phyloP scores from a whole-genome alignment of 2,888 invertebrate genomes.

The Erebia epiphron region DNA sequence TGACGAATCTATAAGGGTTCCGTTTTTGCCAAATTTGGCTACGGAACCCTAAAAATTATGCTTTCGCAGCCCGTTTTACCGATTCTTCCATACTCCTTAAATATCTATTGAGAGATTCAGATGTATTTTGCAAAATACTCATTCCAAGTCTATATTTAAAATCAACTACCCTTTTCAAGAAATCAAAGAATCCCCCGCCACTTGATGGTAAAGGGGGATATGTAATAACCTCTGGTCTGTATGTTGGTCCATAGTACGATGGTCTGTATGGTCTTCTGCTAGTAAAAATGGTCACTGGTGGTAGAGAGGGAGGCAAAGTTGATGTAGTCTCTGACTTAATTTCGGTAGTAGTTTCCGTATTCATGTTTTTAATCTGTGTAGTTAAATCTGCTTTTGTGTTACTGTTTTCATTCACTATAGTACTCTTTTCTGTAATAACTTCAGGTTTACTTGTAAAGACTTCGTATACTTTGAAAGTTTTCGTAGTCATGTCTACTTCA shows the following conservation, averaged over 20 bases:
- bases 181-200: slow-evolving; percentile 78
- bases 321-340: slow-evolving; percentile 65
- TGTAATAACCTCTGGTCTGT: slow-evolving; percentile 64
- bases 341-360: slow-evolving; percentile 71
- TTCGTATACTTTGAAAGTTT: slow-evolving; percentile 69
- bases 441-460: slow-evolving; percentile 62
- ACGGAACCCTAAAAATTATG: too few relatives aligned
- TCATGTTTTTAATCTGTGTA: slow-evolving; percentile 54
- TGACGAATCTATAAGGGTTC: too few relatives aligned
- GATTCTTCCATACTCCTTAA: slow-evolving; percentile 82
- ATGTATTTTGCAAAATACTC: slow-evolving; percentile 86
- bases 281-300: slow-evolving; percentile 48
- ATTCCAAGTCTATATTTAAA: slow-evolving; percentile 87
- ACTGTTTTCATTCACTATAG: slow-evolving; percentile 43
- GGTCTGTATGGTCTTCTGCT: slow-evolving; percentile 52
- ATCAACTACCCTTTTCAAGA: slow-evolving; percentile 85
- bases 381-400: slow-evolving; percentile 53
- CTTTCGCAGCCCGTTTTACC: slow-evolving; percentile 56
- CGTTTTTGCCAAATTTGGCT: too few relatives aligned
- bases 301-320: slow-evolving; percentile 59
- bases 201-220: slow-evolving; percentile 58
- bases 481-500: slow-evolving; percentile 64
- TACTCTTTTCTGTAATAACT: slow-evolving; percentile 47
- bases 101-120: slow-evolving; percentile 86
- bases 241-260: slow-evolving; percentile 39